Evolutionary conservation across 2,797 vertebrate species (phyloP).

Genomic region (Holocentrus rufus): DNA sequence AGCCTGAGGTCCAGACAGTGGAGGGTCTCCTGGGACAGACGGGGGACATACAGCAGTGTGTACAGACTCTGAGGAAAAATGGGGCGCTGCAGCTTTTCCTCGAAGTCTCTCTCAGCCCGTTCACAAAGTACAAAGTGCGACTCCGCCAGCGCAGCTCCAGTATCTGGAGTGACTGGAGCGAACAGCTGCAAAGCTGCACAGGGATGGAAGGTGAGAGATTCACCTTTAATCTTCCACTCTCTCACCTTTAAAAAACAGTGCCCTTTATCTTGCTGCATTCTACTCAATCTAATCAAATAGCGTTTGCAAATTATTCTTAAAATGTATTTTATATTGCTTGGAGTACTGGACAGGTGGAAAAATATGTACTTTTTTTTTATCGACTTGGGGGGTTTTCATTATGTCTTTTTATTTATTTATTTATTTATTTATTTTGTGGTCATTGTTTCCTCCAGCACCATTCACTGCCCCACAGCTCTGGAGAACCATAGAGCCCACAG

Average conservation of each 20-base stretch:
- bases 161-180: constrained; percentile 27
- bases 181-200: constrained; percentile 33
- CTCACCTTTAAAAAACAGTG: no score
- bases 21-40: neutral
- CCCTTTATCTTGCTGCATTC: no score
- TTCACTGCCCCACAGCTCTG: constrained; percentile 37
- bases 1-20: neutral
- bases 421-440: neutral
- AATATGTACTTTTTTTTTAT: no score
- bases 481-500: constrained; percentile 28
- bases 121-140: constrained; percentile 44
- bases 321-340: no score
- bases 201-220: constrained; percentile 1
- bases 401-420: neutral
- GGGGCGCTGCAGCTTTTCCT: no score
- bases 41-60: neutral
- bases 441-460: constrained; percentile 36
- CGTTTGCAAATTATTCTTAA: no score
- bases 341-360: no score
- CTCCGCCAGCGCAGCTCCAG: constrained; percentile 41
- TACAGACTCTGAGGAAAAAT: neutral
- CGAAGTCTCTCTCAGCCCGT: constrained; percentile 26
- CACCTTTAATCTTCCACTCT: no score
- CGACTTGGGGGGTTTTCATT: no score
- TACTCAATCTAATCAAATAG: no score